These are phyloP conservation scores for Dipodomys ordii DNA, from an alignment of 2,113 vertebrate species.

Conservation along the genomic window DNA sequence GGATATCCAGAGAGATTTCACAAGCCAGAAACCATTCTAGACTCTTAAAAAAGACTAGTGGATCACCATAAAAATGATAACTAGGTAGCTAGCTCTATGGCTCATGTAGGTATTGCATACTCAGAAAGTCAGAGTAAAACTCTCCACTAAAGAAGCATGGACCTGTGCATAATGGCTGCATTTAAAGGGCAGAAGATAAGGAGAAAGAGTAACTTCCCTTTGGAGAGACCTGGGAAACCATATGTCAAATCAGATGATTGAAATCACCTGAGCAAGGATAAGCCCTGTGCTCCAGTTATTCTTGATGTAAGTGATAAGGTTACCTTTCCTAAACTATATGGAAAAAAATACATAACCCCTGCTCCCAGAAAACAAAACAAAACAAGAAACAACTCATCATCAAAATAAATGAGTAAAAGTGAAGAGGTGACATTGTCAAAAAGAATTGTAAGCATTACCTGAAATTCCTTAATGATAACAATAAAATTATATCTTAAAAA, in stretches of 20 bases:
- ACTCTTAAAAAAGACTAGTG: background rate
- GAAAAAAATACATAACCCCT: background rate
- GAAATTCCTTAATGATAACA: too few relatives aligned
- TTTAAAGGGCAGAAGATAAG: background rate
- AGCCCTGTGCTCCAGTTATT: background rate
- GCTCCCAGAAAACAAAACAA: background rate
- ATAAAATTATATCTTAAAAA: too few relatives aligned
- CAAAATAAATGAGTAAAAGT: too few relatives aligned
- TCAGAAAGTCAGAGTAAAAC: background rate
- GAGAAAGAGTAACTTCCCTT: background rate
- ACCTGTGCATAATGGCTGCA: too few relatives aligned
- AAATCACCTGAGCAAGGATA: background rate
- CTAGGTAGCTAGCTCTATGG: too few relatives aligned
- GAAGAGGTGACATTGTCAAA: too few relatives aligned
- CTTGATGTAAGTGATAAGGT: background rate
- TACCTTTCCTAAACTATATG: background rate
- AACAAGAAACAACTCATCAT: too few relatives aligned
- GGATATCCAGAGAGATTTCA: background rate
- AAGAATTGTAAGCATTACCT: too few relatives aligned
- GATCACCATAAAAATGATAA: background rate
- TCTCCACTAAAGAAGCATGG: background rate
- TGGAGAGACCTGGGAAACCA: background rate
- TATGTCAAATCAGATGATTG: background rate
- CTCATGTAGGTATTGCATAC: background rate
- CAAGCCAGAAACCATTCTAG: background rate